A percentile compares a stretch with the other conserved stretches of the same genome.
Evolutionary conservation across 2,113 vertebrate genomes (phyloP).

Genomic region (Pelodiscus sinensis): DNA sequence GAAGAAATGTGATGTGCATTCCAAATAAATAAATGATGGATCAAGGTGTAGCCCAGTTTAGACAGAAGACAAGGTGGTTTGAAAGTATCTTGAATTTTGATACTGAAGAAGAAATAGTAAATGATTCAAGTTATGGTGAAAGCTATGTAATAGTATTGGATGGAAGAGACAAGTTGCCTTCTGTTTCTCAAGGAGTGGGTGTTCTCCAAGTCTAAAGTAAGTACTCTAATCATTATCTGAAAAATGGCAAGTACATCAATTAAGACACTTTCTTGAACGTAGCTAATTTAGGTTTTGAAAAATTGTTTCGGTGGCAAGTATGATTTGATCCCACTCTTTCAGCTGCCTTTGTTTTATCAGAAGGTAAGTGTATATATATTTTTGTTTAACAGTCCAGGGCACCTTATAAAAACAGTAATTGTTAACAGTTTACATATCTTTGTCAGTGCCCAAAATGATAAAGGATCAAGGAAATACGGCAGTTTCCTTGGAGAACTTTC

Average conservation of each 20-base stretch:
- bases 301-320: neutral
- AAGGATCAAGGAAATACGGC: neutral
- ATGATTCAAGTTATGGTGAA: neutral
- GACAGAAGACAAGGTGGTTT: slow-evolving; percentile 21
- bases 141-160: neutral
- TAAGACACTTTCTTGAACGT: neutral
- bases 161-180: neutral
- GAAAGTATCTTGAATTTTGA: slow-evolving; percentile 45
- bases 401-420: neutral
- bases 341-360: neutral
- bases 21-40: slow-evolving; percentile 75
- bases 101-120: neutral
- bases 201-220: neutral
- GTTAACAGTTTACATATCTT: neutral
- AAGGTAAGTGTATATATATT: neutral
- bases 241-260: neutral
- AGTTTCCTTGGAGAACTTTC: neutral
- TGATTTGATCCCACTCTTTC: neutral
- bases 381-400: neutral
- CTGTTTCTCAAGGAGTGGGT: neutral
- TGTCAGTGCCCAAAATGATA: neutral
- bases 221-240: neutral
- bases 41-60: slow-evolving; percentile 45
- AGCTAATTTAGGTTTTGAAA: neutral
- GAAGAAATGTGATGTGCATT: slow-evolving; percentile 63